Evolutionary conservation across 2,888 invertebrate genomes (phyloP).

Genomic region (Drosophila macrospina): DNA sequence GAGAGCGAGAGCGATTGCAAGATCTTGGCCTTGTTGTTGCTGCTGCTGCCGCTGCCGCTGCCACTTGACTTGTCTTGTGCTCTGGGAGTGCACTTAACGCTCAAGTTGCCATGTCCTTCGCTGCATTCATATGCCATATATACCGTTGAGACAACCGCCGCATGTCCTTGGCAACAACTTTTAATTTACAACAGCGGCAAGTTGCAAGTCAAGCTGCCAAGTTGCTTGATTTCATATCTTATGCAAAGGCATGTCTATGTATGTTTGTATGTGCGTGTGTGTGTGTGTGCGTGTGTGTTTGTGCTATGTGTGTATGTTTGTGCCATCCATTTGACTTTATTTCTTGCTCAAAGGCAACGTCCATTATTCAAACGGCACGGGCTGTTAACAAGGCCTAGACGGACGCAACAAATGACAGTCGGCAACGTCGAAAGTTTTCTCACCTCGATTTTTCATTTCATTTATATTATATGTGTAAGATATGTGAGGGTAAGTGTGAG

Average conservation of each 20-base stretch:
- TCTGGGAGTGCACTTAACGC: slow-evolving; percentile 47
- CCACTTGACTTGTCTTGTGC: slow-evolving; percentile 35
- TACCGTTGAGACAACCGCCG: slow-evolving; percentile 13
- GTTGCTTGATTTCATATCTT: slow-evolving; percentile 73
- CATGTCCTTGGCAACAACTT: slow-evolving; percentile 73
- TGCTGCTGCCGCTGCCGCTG: slow-evolving; percentile 5
- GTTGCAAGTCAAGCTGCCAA: slow-evolving; percentile 24
- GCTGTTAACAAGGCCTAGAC: slow-evolving; percentile 51
- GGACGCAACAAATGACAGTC: slow-evolving; percentile 67
- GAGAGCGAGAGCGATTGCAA: too few relatives aligned
- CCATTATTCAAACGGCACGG: slow-evolving; percentile 51
- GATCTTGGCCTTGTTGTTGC: slow-evolving; percentile 38
- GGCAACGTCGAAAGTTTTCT: slow-evolving; percentile 66
- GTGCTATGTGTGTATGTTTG: slow-evolving; percentile 24
- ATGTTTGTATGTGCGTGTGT: slow-evolving; percentile 11
- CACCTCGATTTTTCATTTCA: slow-evolving; percentile 81
- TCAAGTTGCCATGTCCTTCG: slow-evolving; percentile 52
- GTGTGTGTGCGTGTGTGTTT: slow-evolving; percentile 15
- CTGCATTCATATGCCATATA: slow-evolving; percentile 1
- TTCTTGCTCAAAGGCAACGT: slow-evolving; percentile 27
- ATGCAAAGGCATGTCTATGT: slow-evolving; percentile 73
- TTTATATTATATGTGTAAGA: slow-evolving; percentile 56
- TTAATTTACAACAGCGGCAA: slow-evolving; percentile 68
- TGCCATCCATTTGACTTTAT: slow-evolving; percentile 35
- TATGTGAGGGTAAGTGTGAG: slow-evolving; percentile 6